A percentile compares a stretch with the other conserved stretches of the same genome.
Evolutionary conservation across 64 coral and sea anemone genomes (phyloP).

Genomic region (Acropora yongei): DNA sequence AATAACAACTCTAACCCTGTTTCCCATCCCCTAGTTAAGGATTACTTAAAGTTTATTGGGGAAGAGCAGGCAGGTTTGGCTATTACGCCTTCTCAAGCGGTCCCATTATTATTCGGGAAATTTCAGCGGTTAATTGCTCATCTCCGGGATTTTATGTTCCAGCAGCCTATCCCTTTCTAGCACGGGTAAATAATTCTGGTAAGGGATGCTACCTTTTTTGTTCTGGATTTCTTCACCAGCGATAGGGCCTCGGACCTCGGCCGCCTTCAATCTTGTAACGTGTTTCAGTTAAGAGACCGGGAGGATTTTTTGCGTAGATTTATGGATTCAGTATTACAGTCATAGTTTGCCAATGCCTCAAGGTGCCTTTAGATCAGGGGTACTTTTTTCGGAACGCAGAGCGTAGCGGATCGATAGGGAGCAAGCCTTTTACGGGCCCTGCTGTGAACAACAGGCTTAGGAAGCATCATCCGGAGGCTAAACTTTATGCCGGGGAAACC

Average conservation of each 20-base stretch:
- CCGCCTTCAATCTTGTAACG: constrained; percentile 30
- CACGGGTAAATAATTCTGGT: background rate
- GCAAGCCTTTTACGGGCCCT: constrained; percentile 3
- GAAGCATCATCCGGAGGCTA: background rate
- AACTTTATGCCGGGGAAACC: no score
- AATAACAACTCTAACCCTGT: constrained; percentile 29
- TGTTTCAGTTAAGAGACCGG: constrained; percentile 30
- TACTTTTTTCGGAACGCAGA: constrained; percentile 18
- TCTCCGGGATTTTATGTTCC: background rate
- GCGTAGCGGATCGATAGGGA: background rate
- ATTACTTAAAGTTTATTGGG: constrained; percentile 39
- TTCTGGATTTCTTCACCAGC: constrained; percentile 47
- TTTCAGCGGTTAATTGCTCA: background rate
- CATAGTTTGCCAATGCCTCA: background rate
- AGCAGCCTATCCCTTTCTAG: background rate
- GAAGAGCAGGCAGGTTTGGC: constrained; percentile 26
- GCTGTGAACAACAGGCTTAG: constrained; percentile 16
- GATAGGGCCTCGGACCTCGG: constrained; percentile 35
- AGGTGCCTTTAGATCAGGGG: background rate
- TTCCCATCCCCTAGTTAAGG: constrained; percentile 38
- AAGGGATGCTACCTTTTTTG: constrained; percentile 8
- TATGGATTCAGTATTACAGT: constrained; percentile 38
- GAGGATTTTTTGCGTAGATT: constrained; percentile 16
- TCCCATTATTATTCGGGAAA: constrained; percentile 28
- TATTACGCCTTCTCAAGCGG: constrained; percentile 36